phyloP scores from a whole-genome alignment of 2,113 vertebrate genomes.

The Lipophrys pholis region DNA sequence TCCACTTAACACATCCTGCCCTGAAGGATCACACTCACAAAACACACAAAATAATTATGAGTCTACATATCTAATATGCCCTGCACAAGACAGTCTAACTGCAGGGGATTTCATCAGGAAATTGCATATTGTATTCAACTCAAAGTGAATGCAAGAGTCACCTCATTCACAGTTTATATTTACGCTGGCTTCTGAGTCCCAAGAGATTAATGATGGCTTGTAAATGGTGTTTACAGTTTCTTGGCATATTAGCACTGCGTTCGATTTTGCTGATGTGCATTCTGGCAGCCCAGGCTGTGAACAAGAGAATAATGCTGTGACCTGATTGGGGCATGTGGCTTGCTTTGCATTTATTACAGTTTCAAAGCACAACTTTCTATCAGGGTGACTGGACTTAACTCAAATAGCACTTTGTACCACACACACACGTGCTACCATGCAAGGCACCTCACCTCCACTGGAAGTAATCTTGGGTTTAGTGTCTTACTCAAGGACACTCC shows the following conservation, averaged over 20 bases:
- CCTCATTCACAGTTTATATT: constrained; percentile 39
- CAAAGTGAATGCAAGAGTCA: constrained; percentile 4
- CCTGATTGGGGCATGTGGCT: not conserved
- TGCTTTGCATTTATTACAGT: constrained; percentile 28
- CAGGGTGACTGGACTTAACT: not conserved
- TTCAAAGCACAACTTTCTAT: constrained; percentile 16
- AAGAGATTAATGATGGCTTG: constrained; percentile 12
- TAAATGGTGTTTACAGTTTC: constrained; percentile 26
- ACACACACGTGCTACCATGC: too few relatives aligned
- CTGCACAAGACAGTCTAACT: constrained; percentile 31
- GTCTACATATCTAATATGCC: constrained; percentile 46
- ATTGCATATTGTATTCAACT: constrained; percentile 38
- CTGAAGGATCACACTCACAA: constrained; percentile 45
- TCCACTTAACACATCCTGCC: constrained; percentile 57
- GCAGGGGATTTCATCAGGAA: constrained; percentile 43
- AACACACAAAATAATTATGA: constrained; percentile 66
- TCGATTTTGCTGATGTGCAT: not conserved
- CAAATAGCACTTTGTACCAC: too few relatives aligned
- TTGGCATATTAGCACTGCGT: constrained; percentile 28
- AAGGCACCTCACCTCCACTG: too few relatives aligned
- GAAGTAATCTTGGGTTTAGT: too few relatives aligned
- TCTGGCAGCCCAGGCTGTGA: constrained; percentile 5
- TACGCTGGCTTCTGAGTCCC: constrained; percentile 28
- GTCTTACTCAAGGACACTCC: too few relatives aligned
- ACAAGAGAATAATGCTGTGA: not conserved